Base-by-base conservation (phyloP, 2,113 vertebrate genomes). In the Dicrurus megarhynchus region DNA sequence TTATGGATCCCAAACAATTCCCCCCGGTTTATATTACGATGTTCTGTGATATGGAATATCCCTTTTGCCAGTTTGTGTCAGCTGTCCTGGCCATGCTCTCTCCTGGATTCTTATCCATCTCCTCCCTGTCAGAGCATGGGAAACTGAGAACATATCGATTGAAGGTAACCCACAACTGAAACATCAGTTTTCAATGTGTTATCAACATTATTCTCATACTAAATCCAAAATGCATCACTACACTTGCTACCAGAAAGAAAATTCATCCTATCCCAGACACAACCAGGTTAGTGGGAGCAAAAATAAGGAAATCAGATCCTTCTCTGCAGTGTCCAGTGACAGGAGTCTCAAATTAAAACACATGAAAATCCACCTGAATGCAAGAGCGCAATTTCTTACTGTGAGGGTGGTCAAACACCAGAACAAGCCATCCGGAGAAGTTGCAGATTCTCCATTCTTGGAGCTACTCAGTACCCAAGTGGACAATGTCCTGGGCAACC, bases 21-120 rank as follows among this genome's bases (percentile, higher is more conserved):
- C 11, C 18, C 32, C 11, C 39, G 27, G 6, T 37, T 77, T 46
- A 37, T 44, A n/a, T 3, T 33, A 5, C 46, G 27, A 28, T 0
- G 0, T n/a, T 33, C 30, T 53, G 1, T 28, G 47, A 4, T 46
- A 16, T 44, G 37, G 4, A 22, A 52, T 27, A 37, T 37, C 6
- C 33, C 7, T 78, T 87, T 46, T 53, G 5, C 19, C 19, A 13
- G 15, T 16, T 44, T 0, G 0, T 37, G 28, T 53, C 39, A 77
- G 14, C 33, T 87, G 18, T 53, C 12, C 64, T 53, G 28, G 16
- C n/a, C 13, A 2, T 20, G 12, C 7, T n/a, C 16, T 39, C 39
- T 78, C 41, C 24, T 10, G 22, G 56, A 3, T 20, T 78, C 28
- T 17, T 39, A 28, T 39, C 13, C 47, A 24, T 46, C 22, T 61